phyloP scores from a whole-genome alignment of 2,888 invertebrate species.

The Cartodere bifasciata region DNA sequence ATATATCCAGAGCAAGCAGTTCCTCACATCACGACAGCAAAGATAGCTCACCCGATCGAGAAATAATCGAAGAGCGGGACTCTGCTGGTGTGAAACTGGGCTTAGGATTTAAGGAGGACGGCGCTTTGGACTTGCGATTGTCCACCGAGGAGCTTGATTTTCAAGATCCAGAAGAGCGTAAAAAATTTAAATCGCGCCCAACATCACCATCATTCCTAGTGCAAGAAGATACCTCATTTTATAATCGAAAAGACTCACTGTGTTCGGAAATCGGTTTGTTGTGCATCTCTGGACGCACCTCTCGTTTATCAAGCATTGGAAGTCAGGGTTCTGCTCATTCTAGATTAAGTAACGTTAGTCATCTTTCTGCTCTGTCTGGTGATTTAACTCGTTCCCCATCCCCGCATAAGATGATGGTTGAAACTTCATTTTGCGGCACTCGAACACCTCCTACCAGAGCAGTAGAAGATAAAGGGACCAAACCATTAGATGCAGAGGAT shows the following conservation, averaged over 20 bases:
- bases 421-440: conserved; percentile 83
- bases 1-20: conserved; percentile 79
- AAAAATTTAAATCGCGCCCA: conserved; percentile 28
- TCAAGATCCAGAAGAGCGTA: conserved; percentile 45
- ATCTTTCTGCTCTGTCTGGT: conserved; percentile 42
- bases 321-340: conserved; percentile 49
- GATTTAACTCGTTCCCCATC: conserved; percentile 61
- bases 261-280: conserved; percentile 67
- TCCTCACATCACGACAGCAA: conserved; percentile 79
- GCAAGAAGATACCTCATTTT: conserved; percentile 24
- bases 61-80: conserved; percentile 40
- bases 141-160: conserved; percentile 82
- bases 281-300: conserved; percentile 66
- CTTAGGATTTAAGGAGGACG: conserved; percentile 44
- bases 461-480: conserved; percentile 25
- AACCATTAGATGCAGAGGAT: conserved; percentile 35
- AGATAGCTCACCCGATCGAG: conserved; percentile 75
- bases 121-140: conserved; percentile 71
- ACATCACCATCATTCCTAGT: conserved; percentile 25
- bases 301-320: conserved; percentile 70
- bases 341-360: conserved; percentile 40
- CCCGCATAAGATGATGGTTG: conserved; percentile 81
- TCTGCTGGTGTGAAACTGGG: conserved; percentile 30
- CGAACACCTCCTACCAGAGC: conserved; percentile 41
- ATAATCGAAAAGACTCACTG: conserved; percentile 35